phyloP scores from a whole-genome alignment of 2,888 invertebrate species.

The Netelia inedita region DNA sequence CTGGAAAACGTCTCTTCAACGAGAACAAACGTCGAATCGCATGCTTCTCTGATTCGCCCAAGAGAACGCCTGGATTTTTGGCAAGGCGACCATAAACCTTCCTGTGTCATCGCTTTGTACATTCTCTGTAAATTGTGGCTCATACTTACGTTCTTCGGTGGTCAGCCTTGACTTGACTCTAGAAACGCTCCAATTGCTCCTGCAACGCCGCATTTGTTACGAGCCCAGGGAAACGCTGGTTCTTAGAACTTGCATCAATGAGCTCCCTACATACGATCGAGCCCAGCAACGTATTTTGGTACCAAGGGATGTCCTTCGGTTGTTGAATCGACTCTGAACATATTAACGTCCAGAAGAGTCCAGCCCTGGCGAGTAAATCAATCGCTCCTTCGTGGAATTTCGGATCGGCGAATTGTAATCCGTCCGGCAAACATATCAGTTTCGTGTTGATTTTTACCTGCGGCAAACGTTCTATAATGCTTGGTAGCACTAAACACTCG shows the following conservation, averaged over 20 bases:
- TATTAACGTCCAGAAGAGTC: constrained; percentile 62
- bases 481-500: constrained; percentile 58
- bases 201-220: constrained; percentile 41
- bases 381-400: constrained; percentile 55
- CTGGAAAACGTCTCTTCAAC: constrained; percentile 67
- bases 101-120: constrained; percentile 60
- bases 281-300: constrained; percentile 60
- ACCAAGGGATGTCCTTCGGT: constrained; percentile 37
- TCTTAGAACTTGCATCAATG: constrained; percentile 14
- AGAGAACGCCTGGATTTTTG: constrained; percentile 38
- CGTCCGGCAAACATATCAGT: constrained; percentile 49
- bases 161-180: constrained; percentile 71
- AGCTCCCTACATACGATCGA: constrained; percentile 61
- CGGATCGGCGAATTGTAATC: constrained; percentile 61
- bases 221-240: constrained; percentile 30
- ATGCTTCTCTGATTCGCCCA: constrained; percentile 70
- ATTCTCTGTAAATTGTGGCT: constrained; percentile 66
- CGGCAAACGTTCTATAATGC: constrained; percentile 60
- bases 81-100: constrained; percentile 67
- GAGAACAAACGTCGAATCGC: constrained; percentile 67
- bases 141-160: constrained; percentile 69
- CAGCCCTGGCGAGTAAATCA: constrained; percentile 63
- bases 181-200: constrained; percentile 68
- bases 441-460: constrained; percentile 40
- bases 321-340: constrained; percentile 40